These are phyloP conservation scores for Aphidius ervi DNA, from an alignment of 1,140 invertebrate genomes.

Conservation along the genomic window DNA sequence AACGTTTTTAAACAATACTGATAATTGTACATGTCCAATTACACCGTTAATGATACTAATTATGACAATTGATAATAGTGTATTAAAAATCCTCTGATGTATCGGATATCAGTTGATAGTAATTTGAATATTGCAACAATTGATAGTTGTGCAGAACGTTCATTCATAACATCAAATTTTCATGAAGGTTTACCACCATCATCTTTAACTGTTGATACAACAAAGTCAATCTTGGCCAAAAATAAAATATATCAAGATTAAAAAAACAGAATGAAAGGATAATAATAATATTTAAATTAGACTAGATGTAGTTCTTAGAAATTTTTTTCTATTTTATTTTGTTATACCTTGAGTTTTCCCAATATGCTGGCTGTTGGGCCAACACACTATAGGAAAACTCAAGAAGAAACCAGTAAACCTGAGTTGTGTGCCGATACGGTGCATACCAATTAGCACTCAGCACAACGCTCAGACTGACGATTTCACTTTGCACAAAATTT, in stretches of 20 bases:
- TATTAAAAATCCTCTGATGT: slow-evolving; percentile 57
- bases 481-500: no score
- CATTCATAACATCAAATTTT: slow-evolving; percentile 53
- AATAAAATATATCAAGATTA: slow-evolving; percentile 62
- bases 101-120: slow-evolving; percentile 60
- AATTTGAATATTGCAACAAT: slow-evolving; percentile 64
- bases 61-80: slow-evolving; percentile 65
- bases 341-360: no score
- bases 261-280: no score
- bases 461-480: no score
- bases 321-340: no score
- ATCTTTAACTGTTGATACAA: slow-evolving; percentile 63
- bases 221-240: slow-evolving; percentile 61
- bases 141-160: slow-evolving; percentile 63
- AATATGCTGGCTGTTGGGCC: no score
- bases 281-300: no score
- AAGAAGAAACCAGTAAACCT: no score
- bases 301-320: no score
- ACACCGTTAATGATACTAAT: slow-evolving; percentile 57
- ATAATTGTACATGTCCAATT: slow-evolving; percentile 46
- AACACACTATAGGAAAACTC: no score
- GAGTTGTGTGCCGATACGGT: no score
- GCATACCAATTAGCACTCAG: no score
- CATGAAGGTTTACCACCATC: slow-evolving; percentile 54
- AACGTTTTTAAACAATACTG: slow-evolving; percentile 58